Evolutionary conservation across 2,797 vertebrate species (phyloP), one percentile per base, ranked within the genome.

Genomic region (Mastacembelus armatus): DNA sequence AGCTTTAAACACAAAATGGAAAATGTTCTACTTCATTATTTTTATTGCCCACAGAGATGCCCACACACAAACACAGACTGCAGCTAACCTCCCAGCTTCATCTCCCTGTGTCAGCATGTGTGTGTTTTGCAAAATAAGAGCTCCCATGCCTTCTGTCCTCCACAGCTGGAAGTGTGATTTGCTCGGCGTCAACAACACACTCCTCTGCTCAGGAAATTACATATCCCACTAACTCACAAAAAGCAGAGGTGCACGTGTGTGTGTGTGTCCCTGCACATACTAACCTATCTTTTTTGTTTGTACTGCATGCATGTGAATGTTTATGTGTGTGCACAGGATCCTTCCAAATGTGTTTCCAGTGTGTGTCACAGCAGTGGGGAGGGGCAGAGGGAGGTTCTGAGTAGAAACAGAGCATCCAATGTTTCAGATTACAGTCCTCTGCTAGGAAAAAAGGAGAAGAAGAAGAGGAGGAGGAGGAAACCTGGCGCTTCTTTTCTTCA

Each of bases 361-460:
- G 58, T 66, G 82, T 54, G 69, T 78, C 61, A 71, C 45, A 63
- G 47, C 47, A 55, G 54, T 32, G 15, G 75, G 88, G 81, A 72
- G 86, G 83, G 75, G 26, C 49, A 0, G 57, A 49, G 55, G 87
- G 85, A 84, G 89, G 85, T 80, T 83, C 89, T 81, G 78, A 87
- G 83, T 55, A 74, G 69, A 89, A 89, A 84, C 88, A 88, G 85
- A 83, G 77, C 35, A 43, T 68, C 77, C 77, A 74, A 60, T 80
- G 92, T 91, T 91, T 94, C 92, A 82, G 84, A 89, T 94, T 94
- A 92, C 93, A 90, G 77, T 85, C 66, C 68, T 68, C 55, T 58
- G 72, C 76, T 65, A 57, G 48, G 51, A 32, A 12, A 18, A 56
- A 21, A 70, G 48, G 14, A 19, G 3, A 30, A 40, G 39, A 38